phyloP scores from a whole-genome alignment of 2,113 vertebrate genomes.

The Bos indicus region DNA sequence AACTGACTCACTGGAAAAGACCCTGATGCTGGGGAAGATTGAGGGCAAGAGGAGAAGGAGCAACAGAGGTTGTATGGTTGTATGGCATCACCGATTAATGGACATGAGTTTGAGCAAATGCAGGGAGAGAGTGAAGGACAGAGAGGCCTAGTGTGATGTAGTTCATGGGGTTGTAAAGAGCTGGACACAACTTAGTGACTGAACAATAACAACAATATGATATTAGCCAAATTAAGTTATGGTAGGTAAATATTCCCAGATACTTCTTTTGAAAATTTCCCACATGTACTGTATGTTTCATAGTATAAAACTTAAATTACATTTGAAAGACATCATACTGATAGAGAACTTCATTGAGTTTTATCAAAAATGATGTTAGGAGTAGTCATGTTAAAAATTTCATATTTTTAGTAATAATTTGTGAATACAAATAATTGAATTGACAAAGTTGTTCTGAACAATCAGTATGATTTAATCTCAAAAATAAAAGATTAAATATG shows the following conservation, averaged over 20 bases:
- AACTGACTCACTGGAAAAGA: background rate
- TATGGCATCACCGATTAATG: background rate
- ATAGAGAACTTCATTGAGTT: background rate
- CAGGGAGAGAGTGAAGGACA: background rate
- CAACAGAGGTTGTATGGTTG: background rate
- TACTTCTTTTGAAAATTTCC: background rate
- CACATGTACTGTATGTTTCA: background rate
- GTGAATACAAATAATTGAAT: background rate
- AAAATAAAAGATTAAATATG: slow-evolving; percentile 16
- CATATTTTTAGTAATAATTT: background rate
- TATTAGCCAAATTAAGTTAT: background rate
- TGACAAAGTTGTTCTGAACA: background rate
- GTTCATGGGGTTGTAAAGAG: background rate
- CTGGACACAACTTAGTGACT: background rate
- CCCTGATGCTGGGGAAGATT: too few relatives aligned
- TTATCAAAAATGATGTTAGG: background rate
- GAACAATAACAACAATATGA: background rate
- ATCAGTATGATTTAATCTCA: background rate
- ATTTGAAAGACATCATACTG: background rate
- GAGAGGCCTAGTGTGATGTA: background rate
- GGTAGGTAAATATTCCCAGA: background rate
- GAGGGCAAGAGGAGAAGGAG: background rate
- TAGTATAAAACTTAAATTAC: background rate
- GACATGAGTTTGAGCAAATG: background rate
- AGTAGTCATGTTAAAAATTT: background rate